These are phyloP conservation scores for Anguilla japonica DNA, from an alignment of 2,113 vertebrate genomes.

Conservation along the genomic window DNA sequence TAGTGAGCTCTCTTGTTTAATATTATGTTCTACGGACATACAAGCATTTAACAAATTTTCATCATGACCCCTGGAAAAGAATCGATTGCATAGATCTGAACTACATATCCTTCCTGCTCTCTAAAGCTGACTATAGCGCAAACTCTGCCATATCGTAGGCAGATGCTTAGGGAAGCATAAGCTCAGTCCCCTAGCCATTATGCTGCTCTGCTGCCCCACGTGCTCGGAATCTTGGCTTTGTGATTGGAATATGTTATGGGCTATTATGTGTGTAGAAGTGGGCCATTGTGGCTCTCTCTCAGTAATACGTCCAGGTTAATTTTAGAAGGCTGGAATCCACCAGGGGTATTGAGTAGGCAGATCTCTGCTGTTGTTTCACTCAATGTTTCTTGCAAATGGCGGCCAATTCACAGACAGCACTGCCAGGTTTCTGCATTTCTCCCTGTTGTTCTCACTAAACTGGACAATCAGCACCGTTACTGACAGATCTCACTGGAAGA, in stretches of 20 bases:
- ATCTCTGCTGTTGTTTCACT: not conserved
- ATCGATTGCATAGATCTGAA: too few relatives aligned
- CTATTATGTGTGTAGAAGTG: not conserved
- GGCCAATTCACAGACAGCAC: not conserved
- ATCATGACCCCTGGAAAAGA: too few relatives aligned
- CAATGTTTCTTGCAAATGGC: not conserved
- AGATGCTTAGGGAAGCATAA: too few relatives aligned
- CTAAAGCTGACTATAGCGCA: too few relatives aligned
- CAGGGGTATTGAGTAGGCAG: not conserved
- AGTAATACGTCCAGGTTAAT: not conserved
- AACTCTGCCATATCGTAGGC: too few relatives aligned
- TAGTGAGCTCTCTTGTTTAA: too few relatives aligned
- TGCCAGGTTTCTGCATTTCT: not conserved
- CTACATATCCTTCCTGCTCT: too few relatives aligned
- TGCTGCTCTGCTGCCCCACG: too few relatives aligned
- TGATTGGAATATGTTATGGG: slow-evolving; percentile 2
- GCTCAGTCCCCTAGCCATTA: too few relatives aligned
- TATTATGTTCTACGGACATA: too few relatives aligned
- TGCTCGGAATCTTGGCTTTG: not conserved
- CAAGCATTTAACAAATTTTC: too few relatives aligned
- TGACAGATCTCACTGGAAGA: not conserved
- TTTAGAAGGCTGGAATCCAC: not conserved
- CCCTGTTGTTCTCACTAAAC: not conserved
- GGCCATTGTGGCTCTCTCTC: not conserved
- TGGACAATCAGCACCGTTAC: not conserved